These are phyloP conservation scores for Calameuta pallipes DNA, from an alignment of 2,888 invertebrate species.

Conservation along the genomic window DNA sequence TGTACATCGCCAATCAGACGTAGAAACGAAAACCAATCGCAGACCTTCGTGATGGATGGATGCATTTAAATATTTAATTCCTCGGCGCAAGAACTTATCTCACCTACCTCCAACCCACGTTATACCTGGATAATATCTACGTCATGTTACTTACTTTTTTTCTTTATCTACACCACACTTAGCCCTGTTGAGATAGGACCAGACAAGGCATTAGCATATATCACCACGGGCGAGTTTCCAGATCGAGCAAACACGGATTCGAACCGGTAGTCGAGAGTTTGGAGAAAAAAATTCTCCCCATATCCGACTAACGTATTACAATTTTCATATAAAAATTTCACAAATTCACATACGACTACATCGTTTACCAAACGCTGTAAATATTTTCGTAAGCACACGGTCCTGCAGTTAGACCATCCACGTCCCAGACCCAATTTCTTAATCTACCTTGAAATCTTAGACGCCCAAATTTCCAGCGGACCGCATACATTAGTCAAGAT, in stretches of 20 bases:
- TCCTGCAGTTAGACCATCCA: background rate
- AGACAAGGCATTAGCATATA: constrained; percentile 1
- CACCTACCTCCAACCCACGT: background rate
- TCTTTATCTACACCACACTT: constrained; percentile 1
- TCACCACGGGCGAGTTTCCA: constrained; percentile 1
- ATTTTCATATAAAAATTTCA: background rate
- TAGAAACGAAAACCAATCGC: background rate
- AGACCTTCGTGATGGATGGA: background rate
- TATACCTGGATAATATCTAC: background rate
- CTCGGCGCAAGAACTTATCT: background rate
- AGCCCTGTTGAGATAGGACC: constrained; percentile 5
- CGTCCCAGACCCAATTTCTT: background rate
- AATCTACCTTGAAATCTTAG: background rate
- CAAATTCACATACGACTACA: background rate
- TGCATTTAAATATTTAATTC: constrained; percentile 8
- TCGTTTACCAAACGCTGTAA: background rate
- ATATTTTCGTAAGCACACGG: background rate
- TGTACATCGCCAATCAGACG: background rate
- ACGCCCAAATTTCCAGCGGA: background rate
- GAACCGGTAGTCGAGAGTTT: background rate
- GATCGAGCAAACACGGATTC: background rate
- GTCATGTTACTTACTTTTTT: background rate
- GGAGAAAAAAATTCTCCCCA: background rate
- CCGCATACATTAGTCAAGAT: background rate
- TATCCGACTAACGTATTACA: background rate